These are phyloP conservation scores for Drosophila tsacasi DNA, from an alignment of 1,140 invertebrate genomes.

Conservation along the genomic window DNA sequence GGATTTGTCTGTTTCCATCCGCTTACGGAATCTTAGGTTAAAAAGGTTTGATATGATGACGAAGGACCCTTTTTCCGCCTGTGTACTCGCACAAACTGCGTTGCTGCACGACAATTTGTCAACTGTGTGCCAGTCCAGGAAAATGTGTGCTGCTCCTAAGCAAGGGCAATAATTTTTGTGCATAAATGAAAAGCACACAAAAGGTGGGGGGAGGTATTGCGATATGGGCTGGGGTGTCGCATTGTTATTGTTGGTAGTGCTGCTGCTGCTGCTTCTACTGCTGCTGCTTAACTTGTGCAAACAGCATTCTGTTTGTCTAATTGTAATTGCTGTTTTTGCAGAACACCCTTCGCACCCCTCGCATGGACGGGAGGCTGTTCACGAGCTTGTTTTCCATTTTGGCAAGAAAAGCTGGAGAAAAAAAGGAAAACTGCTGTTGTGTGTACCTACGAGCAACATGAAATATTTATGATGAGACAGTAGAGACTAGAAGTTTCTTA, in stretches of 20 bases:
- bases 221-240: slow-evolving; percentile 16
- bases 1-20: background rate
- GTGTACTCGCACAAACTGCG: slow-evolving; percentile 44
- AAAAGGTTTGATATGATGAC: no score
- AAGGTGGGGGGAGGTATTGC: background rate
- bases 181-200: slow-evolving; percentile 81
- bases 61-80: background rate
- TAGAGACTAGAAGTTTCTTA: slow-evolving; percentile 6
- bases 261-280: slow-evolving; percentile 41
- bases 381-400: slow-evolving; percentile 65
- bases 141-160: slow-evolving; percentile 73
- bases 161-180: slow-evolving; percentile 82
- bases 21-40: background rate
- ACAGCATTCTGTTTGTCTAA: slow-evolving; percentile 82
- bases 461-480: slow-evolving; percentile 70
- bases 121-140: slow-evolving; percentile 69
- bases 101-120: slow-evolving; percentile 78
- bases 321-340: slow-evolving; percentile 81
- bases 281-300: slow-evolving; percentile 79
- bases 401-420: slow-evolving; percentile 14
- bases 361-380: slow-evolving; percentile 20
- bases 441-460: slow-evolving; percentile 48
- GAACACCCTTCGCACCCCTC: slow-evolving; percentile 8
- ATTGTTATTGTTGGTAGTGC: slow-evolving; percentile 58
- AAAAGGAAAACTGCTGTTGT: slow-evolving; percentile 23